Evolutionary conservation across 2,113 vertebrate genomes (phyloP), one percentile per base, ranked within the genome.

Genomic region (Pelobates fuscus): DNA sequence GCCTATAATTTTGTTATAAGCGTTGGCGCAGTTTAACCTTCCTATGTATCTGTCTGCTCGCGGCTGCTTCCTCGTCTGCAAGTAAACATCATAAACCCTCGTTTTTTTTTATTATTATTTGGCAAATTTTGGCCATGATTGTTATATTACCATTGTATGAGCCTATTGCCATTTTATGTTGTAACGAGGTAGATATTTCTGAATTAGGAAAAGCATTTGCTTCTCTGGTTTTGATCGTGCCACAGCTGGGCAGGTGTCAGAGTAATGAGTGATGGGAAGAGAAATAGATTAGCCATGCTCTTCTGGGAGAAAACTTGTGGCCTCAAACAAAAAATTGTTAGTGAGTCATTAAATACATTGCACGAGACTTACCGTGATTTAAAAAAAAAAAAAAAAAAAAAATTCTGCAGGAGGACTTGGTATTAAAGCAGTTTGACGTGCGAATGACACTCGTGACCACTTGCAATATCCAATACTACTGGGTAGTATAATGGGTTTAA

Each of bases 1-100:
- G 79, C 81, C 82, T 86, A 61, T 87, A 90, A 90, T 90, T 87
- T 86, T 84, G 80, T 88, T 89, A 73, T 81, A 86, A 89, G 79
- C 78, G 85, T 78, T 88, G 77, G 80, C 82, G 69, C 74, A 87
- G 77, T 90, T 90, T 89, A 86, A 84, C 73, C 73, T 67, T 68
- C 73, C 37, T 25, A 15, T 27, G 64, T 77, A 77, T 49, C 18
- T 21, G 15, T 24, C 26, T 44, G 23, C 52, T 58, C 30, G 72
- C 55, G 24, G 26, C 26, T 7, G 73, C 65, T 68, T 77, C 64
- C 41, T 41, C 46, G 41, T 68, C 46, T 68, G 55, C 54, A 68
- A 55, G 55, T 77, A 67, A 67, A 77, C 65, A 49, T 58, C 57
- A 12, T 76, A 67, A 59, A 67, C 24, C 29, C 21, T 60, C 32